Evolutionary conservation across 2,888 invertebrate species (phyloP), one percentile per base, ranked within the genome.

Genomic region (Lissocephala sabroskyi): DNA sequence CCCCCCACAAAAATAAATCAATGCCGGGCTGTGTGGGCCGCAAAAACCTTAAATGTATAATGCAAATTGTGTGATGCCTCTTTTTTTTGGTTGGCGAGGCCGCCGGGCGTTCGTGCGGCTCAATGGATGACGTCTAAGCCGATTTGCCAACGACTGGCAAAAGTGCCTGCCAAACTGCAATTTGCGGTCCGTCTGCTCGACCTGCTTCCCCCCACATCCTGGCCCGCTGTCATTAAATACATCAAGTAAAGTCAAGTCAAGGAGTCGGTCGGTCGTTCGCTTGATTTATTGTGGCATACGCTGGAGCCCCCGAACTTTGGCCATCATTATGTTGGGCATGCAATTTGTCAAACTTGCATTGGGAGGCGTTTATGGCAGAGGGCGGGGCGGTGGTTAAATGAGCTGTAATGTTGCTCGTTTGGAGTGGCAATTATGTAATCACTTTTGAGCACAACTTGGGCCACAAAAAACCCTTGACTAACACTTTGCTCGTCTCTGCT

Each of bases 1-100:
- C 49, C 46, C 37, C 18, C 41, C 49, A 46, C n/a, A n/a, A n/a
- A n/a, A 46, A 54, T 54, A 56, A 56, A 54, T 56, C 51, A 51
- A 56, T 45, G 52, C 36, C 36, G 33, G 32, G 26, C 35, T 23
- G 44, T 19, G 33, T 26, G 16, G 18, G 35, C 14, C 41, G 18
- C 50, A 39, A 35, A 36, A 56, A 23, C 7, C 3, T 23, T 23
- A 7, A 3, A 23, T 23, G 23, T 23, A 39, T 35, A 55, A 56
- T 49, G 32, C 36, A 49, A 18, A 53, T 42, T 40, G 39, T n/a
- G n/a, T n/a, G n/a, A n/a, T n/a, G n/a, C n/a, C n/a, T n/a, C n/a
- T n/a, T n/a, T n/a, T n/a, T n/a, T n/a, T n/a, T n/a, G n/a, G n/a
- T 53, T 53, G 52, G 23, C 4, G 23, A 23, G 23, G 7, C 3